phyloP scores from a whole-genome alignment of 2,888 invertebrate genomes.

The Lysandra coridon region DNA sequence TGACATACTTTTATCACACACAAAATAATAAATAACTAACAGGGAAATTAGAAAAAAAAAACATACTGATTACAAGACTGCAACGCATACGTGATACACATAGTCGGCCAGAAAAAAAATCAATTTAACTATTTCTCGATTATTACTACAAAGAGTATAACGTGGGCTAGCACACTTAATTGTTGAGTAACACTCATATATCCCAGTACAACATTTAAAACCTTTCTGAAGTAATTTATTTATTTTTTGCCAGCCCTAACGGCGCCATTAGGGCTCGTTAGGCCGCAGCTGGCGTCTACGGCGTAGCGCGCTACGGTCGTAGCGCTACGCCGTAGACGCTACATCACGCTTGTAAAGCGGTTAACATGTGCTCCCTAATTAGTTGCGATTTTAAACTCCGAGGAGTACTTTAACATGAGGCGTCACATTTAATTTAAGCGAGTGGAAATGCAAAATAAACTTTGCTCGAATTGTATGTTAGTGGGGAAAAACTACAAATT shows the following conservation, averaged over 20 bases:
- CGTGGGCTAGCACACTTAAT: neutral
- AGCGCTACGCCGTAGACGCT: slow-evolving; percentile 38
- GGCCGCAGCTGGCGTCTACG: slow-evolving; percentile 48
- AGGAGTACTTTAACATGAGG: neutral
- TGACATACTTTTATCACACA: too few relatives aligned
- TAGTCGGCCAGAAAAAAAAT: too few relatives aligned
- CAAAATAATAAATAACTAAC: too few relatives aligned
- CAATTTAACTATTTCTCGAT: neutral
- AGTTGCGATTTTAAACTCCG: slow-evolving; percentile 14
- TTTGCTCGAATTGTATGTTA: neutral
- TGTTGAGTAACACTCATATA: neutral
- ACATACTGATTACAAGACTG: too few relatives aligned
- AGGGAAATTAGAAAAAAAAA: too few relatives aligned
- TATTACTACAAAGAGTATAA: neutral
- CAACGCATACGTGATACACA: too few relatives aligned
- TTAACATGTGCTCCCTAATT: slow-evolving; percentile 6
- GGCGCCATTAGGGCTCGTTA: slow-evolving; percentile 78
- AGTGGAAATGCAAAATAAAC: neutral
- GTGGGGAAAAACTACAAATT: too few relatives aligned
- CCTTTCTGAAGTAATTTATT: slow-evolving; percentile 69
- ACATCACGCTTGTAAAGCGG: slow-evolving; percentile 58
- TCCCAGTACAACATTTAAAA: slow-evolving; percentile 47
- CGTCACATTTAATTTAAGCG: neutral
- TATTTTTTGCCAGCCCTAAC: slow-evolving; percentile 71
- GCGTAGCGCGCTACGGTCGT: slow-evolving; percentile 1